Percentiles rank a stretch among this genome's conserved stretches.
Evolutionary conservation across 2,113 vertebrate species (phyloP).

Genomic region (Reinhardtius hippoglossoides): DNA sequence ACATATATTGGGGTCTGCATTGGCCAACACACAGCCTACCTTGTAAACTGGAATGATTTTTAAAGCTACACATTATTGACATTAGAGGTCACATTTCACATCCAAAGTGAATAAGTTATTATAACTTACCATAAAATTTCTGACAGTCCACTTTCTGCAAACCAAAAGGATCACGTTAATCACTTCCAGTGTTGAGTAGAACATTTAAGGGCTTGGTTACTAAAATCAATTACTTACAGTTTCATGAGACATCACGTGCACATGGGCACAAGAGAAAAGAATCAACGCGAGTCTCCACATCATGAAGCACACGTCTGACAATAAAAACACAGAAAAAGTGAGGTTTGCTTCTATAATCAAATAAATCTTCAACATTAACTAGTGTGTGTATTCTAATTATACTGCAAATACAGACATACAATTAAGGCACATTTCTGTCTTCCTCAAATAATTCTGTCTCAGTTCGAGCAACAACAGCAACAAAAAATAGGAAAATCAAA

Average conservation of each 20-base stretch:
- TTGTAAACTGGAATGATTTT: no score
- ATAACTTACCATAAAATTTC: background rate
- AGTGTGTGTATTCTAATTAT: no score
- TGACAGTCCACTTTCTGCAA: conserved; percentile 35
- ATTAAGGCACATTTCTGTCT: no score
- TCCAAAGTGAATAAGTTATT: background rate
- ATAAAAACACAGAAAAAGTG: background rate
- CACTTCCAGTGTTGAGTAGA: background rate
- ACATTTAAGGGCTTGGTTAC: background rate
- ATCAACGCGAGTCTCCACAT: conserved; percentile 32
- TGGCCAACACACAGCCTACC: no score
- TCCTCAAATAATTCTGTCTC: no score
- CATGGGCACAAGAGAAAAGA: background rate
- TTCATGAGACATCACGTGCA: conserved; percentile 12
- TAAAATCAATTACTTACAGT: conserved; percentile 49
- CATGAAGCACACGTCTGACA: background rate
- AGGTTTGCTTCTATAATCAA: no score
- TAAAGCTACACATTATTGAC: no score
- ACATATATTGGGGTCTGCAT: no score
- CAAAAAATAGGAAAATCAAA: no score
- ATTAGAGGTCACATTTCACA: background rate
- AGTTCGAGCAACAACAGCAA: no score
- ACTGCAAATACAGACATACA: no score
- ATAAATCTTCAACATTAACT: no score
- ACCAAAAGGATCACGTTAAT: background rate